Percentiles rank a stretch among this genome's conserved stretches.
These are phyloP conservation scores for Scaptomyza polygonia DNA, from an alignment of 2,888 invertebrate genomes.

Conservation along the genomic window DNA sequence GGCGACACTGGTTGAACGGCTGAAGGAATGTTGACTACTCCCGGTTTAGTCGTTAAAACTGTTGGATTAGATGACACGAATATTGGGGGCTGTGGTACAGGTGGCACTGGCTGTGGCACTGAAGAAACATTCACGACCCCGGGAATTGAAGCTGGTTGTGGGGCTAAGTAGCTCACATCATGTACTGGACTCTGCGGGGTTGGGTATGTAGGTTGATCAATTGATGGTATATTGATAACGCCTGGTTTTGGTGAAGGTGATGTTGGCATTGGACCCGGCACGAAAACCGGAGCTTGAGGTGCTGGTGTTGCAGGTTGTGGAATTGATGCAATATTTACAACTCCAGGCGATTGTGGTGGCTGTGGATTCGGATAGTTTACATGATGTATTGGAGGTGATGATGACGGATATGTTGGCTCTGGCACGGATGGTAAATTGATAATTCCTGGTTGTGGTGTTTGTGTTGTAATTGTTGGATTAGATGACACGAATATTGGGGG, in stretches of 20 bases:
- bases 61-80: too few relatives aligned
- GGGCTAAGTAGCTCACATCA: constrained; percentile 52
- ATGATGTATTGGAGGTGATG: constrained; percentile 24
- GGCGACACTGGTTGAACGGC: constrained; percentile 17
- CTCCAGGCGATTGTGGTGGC: constrained; percentile 13
- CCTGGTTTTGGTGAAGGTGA: constrained; percentile 31
- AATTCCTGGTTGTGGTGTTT: constrained; percentile 16
- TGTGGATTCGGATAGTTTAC: constrained; percentile 14
- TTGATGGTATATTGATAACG: constrained; percentile 33
- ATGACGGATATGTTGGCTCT: constrained; percentile 14
- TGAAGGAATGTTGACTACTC: constrained; percentile 35
- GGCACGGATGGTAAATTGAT: constrained; percentile 29
- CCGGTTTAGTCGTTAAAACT: too few relatives aligned
- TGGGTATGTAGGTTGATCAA: constrained; percentile 28
- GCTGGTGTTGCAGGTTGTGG: constrained; percentile 1
- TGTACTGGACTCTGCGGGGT: constrained; percentile 17
- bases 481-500: constrained; percentile 6
- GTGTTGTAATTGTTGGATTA: too few relatives aligned
- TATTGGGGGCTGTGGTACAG: constrained; percentile 11
- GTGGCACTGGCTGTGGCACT: constrained; percentile 2
- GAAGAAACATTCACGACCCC: constrained; percentile 46
- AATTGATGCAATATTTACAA: constrained; percentile 33
- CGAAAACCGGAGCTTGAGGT: constrained; percentile 11
- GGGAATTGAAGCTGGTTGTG: constrained; percentile 12
- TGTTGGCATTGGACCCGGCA: not conserved